These are phyloP conservation scores for Mellivora capensis DNA, from an alignment of 2,113 vertebrate species.

Conservation along the genomic window DNA sequence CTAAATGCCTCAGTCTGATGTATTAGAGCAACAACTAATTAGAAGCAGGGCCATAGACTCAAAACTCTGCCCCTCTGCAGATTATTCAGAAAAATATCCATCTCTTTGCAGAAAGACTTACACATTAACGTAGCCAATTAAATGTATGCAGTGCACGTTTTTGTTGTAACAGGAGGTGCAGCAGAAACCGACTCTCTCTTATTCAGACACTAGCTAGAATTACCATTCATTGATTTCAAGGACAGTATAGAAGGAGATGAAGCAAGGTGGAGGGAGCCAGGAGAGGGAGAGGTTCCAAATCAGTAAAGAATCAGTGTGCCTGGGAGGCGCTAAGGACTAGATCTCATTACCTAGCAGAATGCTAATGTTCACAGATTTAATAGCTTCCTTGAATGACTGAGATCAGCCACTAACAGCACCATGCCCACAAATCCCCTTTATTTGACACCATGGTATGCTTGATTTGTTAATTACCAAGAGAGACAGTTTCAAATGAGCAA, in stretches of 20 bases:
- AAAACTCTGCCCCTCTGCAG: constrained; percentile 28
- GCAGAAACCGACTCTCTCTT: constrained; percentile 58
- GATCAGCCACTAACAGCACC: constrained; percentile 28
- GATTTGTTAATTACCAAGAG: constrained; percentile 69
- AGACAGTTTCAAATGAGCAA: constrained; percentile 63
- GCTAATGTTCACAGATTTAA: constrained; percentile 56
- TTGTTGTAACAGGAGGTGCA: constrained; percentile 57
- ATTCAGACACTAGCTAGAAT: constrained; percentile 58
- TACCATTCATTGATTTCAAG: constrained; percentile 69
- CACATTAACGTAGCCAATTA: constrained; percentile 51
- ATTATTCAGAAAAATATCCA: constrained; percentile 15
- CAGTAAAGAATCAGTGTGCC: constrained; percentile 43
- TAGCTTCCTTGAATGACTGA: constrained; percentile 46
- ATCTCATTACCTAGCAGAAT: constrained; percentile 52
- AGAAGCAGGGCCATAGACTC: neutral
- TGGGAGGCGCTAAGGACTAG: constrained; percentile 33
- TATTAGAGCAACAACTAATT: constrained; percentile 39
- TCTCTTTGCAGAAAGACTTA: constrained; percentile 45
- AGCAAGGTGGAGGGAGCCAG: neutral
- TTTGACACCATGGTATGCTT: constrained; percentile 42
- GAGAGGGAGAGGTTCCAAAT: constrained; percentile 41
- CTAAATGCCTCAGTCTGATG: constrained; percentile 35
- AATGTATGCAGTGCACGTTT: constrained; percentile 62
- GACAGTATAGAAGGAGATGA: constrained; percentile 37
- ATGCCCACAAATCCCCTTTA: constrained; percentile 66